Conservation (phyloP, 2,113 vertebrate genomes). For the Dendropsophus ebraccatus region DNA sequence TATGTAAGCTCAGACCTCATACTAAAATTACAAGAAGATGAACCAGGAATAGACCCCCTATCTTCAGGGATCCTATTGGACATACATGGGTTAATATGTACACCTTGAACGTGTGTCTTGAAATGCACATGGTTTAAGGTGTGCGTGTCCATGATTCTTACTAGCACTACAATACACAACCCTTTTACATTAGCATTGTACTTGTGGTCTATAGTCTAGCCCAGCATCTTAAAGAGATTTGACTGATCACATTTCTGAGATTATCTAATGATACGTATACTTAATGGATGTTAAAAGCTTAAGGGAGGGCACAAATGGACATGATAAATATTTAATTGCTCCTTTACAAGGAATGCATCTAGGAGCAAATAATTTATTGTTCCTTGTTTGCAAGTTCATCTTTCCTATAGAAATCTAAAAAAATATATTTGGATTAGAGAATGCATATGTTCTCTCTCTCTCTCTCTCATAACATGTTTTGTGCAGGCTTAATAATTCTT, state of each 20-base stretch:
- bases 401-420: background rate
- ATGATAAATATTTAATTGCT: background rate
- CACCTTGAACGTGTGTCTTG: background rate
- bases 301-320: background rate
- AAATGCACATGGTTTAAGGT: background rate
- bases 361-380: background rate
- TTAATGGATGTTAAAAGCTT: conserved; percentile 3
- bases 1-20: background rate
- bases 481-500: too few relatives aligned
- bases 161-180: background rate
- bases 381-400: background rate
- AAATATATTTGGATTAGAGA: background rate
- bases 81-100: background rate
- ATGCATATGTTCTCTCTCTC: background rate
- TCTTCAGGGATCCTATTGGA: background rate
- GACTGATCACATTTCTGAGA: conserved; percentile 8
- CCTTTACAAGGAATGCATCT: background rate
- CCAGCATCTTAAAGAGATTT: background rate
- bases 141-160: background rate
- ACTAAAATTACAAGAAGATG: background rate
- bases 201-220: background rate
- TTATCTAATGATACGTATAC: conserved; percentile 2
- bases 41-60: background rate
- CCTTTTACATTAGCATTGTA: background rate
- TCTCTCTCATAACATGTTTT: background rate